Percentiles rank a stretch among this genome's conserved stretches.
phyloP scores from a whole-genome alignment of 2,797 vertebrate genomes.

The Vespertilio murinus region DNA sequence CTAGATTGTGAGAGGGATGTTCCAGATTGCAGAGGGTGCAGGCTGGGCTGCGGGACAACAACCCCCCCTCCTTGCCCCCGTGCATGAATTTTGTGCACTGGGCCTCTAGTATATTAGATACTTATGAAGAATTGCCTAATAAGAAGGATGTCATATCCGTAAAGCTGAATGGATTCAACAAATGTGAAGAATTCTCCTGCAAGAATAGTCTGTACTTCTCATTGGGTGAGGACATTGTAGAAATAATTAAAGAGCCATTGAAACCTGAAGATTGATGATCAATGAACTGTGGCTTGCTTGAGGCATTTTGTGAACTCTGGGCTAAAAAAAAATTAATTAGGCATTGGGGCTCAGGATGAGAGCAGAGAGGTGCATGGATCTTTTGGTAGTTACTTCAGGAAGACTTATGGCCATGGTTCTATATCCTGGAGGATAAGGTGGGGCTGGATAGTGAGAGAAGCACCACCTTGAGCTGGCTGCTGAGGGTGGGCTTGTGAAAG shows the following conservation, averaged over 20 bases:
- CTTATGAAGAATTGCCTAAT: background rate
- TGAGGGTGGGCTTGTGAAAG: background rate
- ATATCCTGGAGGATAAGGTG: background rate
- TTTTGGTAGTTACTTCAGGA: background rate
- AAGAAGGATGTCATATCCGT: background rate
- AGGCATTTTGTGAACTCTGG: background rate
- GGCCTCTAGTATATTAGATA: background rate
- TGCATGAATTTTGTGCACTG: too few relatives aligned
- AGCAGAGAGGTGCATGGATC: background rate
- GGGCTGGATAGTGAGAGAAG: fast-evolving
- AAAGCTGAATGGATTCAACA: background rate
- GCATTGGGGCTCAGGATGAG: background rate
- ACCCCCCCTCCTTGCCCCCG: too few relatives aligned
- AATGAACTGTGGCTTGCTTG: background rate
- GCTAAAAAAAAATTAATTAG: background rate
- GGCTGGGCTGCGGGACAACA: too few relatives aligned
- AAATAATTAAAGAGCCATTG: background rate
- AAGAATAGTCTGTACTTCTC: background rate
- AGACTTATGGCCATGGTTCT: background rate
- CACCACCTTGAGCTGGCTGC: background rate
- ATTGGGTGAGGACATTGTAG: background rate
- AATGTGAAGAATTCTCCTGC: background rate
- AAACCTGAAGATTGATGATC: background rate
- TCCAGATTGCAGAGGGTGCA: too few relatives aligned
- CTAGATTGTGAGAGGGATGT: too few relatives aligned